A percentile compares a stretch with the other conserved stretches of the same genome.
Evolutionary conservation across 2,888 invertebrate species (phyloP).

Genomic region (Spodoptera picta): DNA sequence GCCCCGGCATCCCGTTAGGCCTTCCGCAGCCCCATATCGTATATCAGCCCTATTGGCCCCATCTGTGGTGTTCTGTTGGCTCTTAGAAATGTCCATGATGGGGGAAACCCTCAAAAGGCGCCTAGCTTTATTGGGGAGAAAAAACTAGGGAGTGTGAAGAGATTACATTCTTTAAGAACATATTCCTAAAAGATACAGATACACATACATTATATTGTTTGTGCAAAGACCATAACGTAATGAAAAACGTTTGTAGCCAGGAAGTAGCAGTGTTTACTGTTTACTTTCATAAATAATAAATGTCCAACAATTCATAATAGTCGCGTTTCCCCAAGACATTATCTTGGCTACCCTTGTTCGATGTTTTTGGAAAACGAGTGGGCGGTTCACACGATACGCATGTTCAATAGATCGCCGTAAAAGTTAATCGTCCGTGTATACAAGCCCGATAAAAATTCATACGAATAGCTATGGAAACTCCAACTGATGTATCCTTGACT

Average conservation of each 20-base stretch:
- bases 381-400: constrained; percentile 15
- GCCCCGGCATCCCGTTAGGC: too few species aligned
- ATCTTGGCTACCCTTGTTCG: constrained; percentile 13
- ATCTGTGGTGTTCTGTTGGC: too few species aligned
- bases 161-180: too few species aligned
- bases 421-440: constrained; percentile 29
- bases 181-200: too few species aligned
- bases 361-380: constrained; percentile 21
- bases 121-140: too few species aligned
- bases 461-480: constrained; percentile 5
- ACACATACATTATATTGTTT: too few species aligned
- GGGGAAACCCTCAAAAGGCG: too few species aligned
- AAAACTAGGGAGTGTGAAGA: too few species aligned
- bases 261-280: constrained; percentile 12
- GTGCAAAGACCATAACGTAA: background rate
- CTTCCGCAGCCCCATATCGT: too few species aligned
- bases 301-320: constrained; percentile 30
- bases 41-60: too few species aligned
- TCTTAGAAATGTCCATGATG: too few species aligned
- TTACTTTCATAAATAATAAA: constrained; percentile 39
- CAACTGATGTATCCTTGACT: constrained; percentile 9
- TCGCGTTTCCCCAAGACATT: constrained; percentile 33
- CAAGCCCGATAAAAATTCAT: constrained; percentile 21
- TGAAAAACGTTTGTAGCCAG: constrained; percentile 16
- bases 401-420: constrained; percentile 27